Conservation (phyloP, 2,113 vertebrate species). For the Indicator maculatus region DNA sequence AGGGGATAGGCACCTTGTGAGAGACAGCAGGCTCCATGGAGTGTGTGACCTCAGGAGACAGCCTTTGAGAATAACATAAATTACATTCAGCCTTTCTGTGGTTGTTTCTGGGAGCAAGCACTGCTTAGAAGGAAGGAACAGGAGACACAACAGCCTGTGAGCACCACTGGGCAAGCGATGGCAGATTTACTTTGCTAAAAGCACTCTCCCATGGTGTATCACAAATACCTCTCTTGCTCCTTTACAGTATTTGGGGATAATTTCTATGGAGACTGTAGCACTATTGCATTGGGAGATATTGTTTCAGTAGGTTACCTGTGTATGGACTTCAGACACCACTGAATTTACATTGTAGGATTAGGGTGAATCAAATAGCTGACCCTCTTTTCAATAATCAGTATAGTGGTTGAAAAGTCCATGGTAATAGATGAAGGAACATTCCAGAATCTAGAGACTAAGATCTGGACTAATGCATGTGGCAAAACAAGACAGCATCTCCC, state of each 20-base stretch:
- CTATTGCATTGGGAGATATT: not conserved
- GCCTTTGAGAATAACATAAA: not conserved
- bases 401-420: not conserved
- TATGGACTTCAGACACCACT: not conserved
- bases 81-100: not conserved
- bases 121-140: not conserved
- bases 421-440: not conserved
- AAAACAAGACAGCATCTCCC: not conserved
- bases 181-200: not conserved
- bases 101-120: not conserved
- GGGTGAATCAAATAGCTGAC: not conserved
- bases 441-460: not conserved
- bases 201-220: not conserved
- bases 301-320: not conserved
- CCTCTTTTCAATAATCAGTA: not conserved
- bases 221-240: not conserved
- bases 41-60: not conserved
- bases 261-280: not conserved
- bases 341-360: not conserved
- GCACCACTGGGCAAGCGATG: not conserved
- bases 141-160: not conserved
- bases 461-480: not conserved
- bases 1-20: not conserved
- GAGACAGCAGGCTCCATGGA: rapidly evolving
- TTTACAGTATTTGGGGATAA: not conserved